Evolutionary conservation across 2,888 invertebrate genomes (phyloP).

Genomic region (Molorchus minor): DNA sequence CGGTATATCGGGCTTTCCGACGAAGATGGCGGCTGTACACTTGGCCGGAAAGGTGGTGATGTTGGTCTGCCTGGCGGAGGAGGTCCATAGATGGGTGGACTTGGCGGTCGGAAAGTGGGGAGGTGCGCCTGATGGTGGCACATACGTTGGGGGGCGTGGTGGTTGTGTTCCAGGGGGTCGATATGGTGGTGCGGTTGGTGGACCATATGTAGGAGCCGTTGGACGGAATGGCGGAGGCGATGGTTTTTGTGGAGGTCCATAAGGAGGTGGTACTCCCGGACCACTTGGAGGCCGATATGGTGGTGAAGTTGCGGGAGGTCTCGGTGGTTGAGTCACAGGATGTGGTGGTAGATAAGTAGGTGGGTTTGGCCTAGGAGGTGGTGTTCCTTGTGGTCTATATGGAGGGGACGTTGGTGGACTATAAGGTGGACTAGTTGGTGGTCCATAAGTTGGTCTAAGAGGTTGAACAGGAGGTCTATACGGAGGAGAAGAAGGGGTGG

Average conservation of each 20-base stretch:
- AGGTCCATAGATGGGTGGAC: constrained; percentile 25
- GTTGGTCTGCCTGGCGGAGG: constrained; percentile 30
- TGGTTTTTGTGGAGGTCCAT: constrained; percentile 34
- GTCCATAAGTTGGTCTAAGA: constrained; percentile 35
- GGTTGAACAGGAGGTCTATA: constrained; percentile 30
- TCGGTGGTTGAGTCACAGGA: constrained; percentile 30
- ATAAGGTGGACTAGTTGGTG: constrained; percentile 20
- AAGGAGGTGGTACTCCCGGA: constrained; percentile 27
- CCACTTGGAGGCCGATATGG: constrained; percentile 3
- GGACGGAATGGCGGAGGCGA: constrained; percentile 31
- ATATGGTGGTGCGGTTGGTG: constrained; percentile 8
- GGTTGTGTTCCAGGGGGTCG: background rate
- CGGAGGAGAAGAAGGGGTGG: constrained; percentile 44
- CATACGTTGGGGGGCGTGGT: background rate
- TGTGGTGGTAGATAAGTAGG: constrained; percentile 28
- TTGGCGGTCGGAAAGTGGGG: background rate
- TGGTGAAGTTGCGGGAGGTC: constrained; percentile 19
- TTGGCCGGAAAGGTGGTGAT: constrained; percentile 10
- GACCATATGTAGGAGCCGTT: constrained; percentile 19
- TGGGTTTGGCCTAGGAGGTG: constrained; percentile 31
- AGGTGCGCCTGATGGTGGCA: background rate
- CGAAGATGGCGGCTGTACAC: constrained; percentile 34
- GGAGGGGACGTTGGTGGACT: constrained; percentile 36
- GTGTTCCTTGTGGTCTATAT: constrained; percentile 29
- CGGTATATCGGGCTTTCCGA: constrained; percentile 19